Evolutionary conservation across 2,113 vertebrate species (phyloP).

Genomic region (Planiliza haematocheilus): DNA sequence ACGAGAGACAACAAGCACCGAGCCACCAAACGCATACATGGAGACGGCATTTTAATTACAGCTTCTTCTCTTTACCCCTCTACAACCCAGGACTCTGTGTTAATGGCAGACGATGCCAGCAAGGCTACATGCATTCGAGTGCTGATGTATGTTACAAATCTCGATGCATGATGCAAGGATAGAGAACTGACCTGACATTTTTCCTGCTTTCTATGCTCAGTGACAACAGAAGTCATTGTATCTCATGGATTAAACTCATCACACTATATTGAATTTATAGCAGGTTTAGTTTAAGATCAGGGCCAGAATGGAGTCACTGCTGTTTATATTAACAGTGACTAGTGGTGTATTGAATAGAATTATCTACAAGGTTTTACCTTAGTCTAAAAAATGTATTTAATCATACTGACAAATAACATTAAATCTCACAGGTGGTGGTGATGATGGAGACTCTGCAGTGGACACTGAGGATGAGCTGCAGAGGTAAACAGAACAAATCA

Average conservation of each 20-base stretch:
- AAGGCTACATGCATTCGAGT: neutral
- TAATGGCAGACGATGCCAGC: neutral
- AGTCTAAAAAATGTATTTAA: no score
- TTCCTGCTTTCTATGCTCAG: neutral
- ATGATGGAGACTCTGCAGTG: slow-evolving; percentile 82
- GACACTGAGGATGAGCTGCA: slow-evolving; percentile 93
- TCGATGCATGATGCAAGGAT: no score
- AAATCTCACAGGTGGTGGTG: slow-evolving; percentile 57
- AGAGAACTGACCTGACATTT: slow-evolving; percentile 2
- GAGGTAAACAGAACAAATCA: slow-evolving; percentile 79
- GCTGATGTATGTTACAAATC: slow-evolving; percentile 5
- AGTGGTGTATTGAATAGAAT: neutral
- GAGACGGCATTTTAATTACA: slow-evolving; percentile 42
- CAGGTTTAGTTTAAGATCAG: neutral
- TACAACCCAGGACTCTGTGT: neutral
- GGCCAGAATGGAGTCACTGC: neutral
- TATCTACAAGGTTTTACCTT: neutral
- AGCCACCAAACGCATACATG: slow-evolving; percentile 1
- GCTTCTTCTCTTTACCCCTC: neutral
- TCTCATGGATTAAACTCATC: no score
- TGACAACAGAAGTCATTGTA: no score
- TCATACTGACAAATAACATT: neutral
- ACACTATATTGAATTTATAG: neutral
- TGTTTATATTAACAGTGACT: neutral
- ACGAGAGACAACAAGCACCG: slow-evolving; percentile 30